These are phyloP conservation scores for Ceratina australensis DNA, from an alignment of 1,140 invertebrate genomes.

Conservation along the genomic window DNA sequence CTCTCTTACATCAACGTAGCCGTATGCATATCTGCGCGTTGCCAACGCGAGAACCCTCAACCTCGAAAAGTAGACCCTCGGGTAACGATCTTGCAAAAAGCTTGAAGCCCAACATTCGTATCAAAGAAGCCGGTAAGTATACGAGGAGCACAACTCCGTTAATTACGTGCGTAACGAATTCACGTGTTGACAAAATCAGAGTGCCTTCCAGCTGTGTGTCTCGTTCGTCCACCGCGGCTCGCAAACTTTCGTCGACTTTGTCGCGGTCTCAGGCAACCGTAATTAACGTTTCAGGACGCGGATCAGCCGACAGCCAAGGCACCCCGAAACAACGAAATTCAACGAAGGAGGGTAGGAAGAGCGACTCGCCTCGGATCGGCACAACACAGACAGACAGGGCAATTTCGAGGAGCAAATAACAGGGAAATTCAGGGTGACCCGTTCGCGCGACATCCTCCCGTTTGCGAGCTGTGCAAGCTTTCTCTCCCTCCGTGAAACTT, in stretches of 20 bases:
- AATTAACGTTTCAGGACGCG: conserved; percentile 35
- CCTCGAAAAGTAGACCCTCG: background rate
- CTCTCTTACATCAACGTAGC: no score
- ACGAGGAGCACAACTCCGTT: background rate
- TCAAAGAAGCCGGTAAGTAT: background rate
- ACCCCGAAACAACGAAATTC: conserved; percentile 40
- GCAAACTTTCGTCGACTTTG: conserved; percentile 39
- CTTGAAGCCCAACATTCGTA: background rate
- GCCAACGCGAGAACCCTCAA: background rate
- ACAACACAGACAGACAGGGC: conserved; percentile 16
- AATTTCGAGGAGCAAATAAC: conserved; percentile 42
- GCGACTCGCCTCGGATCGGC: conserved; percentile 2
- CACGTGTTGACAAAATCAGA: conserved; percentile 19
- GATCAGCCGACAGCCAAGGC: conserved; percentile 25
- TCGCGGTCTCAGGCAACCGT: conserved; percentile 31
- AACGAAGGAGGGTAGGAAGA: conserved; percentile 18
- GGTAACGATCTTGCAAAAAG: background rate
- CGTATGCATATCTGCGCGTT: background rate
- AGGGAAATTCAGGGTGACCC: conserved; percentile 29
- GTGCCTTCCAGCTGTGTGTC: background rate
- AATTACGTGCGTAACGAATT: conserved; percentile 3
- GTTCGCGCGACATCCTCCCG: conserved; percentile 26
- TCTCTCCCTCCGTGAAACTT: conserved; percentile 55
- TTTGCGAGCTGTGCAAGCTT: conserved; percentile 23
- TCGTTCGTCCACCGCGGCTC: background rate